Evolutionary conservation across 2,888 invertebrate genomes (phyloP).

Genomic region (Archips crataeganus): DNA sequence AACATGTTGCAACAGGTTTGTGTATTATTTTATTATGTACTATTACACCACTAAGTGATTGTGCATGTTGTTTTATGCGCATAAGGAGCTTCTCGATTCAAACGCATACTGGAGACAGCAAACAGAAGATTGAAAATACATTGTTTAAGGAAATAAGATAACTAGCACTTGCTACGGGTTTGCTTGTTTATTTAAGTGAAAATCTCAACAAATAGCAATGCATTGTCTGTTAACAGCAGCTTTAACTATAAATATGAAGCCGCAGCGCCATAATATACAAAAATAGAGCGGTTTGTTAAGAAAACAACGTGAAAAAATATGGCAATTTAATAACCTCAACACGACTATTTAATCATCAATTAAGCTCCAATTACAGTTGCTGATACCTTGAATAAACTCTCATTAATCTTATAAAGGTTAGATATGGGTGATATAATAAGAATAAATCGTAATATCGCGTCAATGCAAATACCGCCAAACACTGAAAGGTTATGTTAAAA

Average conservation of each 20-base stretch:
- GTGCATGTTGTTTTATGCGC: no score
- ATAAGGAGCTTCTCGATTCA: no score
- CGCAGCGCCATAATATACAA: background rate
- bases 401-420: background rate
- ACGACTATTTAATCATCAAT: background rate
- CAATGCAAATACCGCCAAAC: slow-evolving; percentile 49
- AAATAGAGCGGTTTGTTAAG: background rate
- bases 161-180: background rate
- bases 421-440: background rate
- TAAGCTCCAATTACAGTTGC: background rate
- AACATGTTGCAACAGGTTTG: no score
- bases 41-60: no score
- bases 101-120: no score
- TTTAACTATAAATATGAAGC: background rate
- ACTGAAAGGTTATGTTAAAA: slow-evolving; percentile 51
- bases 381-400: background rate
- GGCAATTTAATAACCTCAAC: slow-evolving; percentile 34
- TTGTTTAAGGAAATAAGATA: background rate
- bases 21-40: no score
- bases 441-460: slow-evolving; percentile 10
- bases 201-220: background rate
- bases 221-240: background rate
- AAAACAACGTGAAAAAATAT: slow-evolving; percentile 21
- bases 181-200: background rate
- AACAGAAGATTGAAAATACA: background rate